A percentile compares a stretch with the other conserved stretches of the same genome.
Evolutionary conservation across 2,113 vertebrate genomes (phyloP).

Genomic region (Zeus faber): DNA sequence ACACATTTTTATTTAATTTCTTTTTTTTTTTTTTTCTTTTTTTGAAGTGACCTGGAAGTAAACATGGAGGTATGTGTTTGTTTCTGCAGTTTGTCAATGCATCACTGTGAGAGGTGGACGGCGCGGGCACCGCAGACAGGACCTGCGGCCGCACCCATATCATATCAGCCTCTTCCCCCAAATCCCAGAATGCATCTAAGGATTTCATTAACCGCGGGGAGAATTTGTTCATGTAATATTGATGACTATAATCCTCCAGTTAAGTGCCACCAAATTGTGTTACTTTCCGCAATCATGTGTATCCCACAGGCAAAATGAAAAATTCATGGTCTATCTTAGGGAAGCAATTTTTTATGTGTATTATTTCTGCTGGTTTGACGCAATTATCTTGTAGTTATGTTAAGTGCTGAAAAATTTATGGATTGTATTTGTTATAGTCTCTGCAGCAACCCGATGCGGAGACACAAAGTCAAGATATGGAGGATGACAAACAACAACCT

Average conservation of each 20-base stretch:
- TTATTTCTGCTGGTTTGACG: constrained; percentile 29
- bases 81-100: neutral
- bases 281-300: constrained; percentile 66
- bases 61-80: no score
- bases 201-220: constrained; percentile 62
- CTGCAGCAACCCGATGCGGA: neutral
- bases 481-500: neutral
- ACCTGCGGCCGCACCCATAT: constrained; percentile 19
- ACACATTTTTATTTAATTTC: no score
- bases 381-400: constrained; percentile 38
- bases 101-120: constrained; percentile 4
- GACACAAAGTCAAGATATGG: constrained; percentile 3
- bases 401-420: constrained; percentile 29
- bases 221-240: constrained; percentile 75
- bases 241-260: constrained; percentile 69
- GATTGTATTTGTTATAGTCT: constrained; percentile 5
- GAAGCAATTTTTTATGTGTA: constrained; percentile 47
- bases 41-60: no score
- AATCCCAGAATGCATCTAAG: constrained; percentile 51
- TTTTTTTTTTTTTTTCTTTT: no score
- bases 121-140: constrained; percentile 7
- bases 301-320: constrained; percentile 67
- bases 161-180: constrained; percentile 40
- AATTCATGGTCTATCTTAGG: constrained; percentile 50
- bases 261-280: constrained; percentile 71